Evolutionary conservation across 1,140 invertebrate genomes (phyloP), one percentile per base, ranked within the genome.

Genomic region (Metaphire vulgaris): DNA sequence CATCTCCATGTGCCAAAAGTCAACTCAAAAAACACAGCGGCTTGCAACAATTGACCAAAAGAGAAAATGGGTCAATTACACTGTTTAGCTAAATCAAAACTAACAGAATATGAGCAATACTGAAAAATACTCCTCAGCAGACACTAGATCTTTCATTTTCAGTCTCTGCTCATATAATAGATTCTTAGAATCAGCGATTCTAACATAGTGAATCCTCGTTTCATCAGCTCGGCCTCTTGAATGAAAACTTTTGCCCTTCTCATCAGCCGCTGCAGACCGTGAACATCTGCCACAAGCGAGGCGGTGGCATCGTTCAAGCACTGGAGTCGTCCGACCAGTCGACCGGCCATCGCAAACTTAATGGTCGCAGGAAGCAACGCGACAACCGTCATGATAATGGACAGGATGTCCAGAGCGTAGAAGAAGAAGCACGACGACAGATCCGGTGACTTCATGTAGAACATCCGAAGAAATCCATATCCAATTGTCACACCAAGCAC

Each of bases 151-250:
- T n/a, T n/a, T n/a, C n/a, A n/a, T n/a, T n/a, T n/a, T n/a, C n/a
- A n/a, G n/a, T n/a, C n/a, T n/a, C n/a, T n/a, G n/a, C n/a, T n/a
- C n/a, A n/a, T n/a, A n/a, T n/a, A n/a, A n/a, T n/a, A n/a, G n/a
- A n/a, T n/a, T n/a, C n/a, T n/a, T n/a, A n/a, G n/a, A n/a, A n/a
- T n/a, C n/a, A n/a, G n/a, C n/a, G n/a, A 14, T 2, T 34, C 72
- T 26, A 26, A 73, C 72, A 73, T 28, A 1, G 72, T 73, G 41
- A 34, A 73, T n/a, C 72, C 72, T 28, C 72, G 32, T 34, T 41
- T 73, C 26, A 73, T 73, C 32, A 73, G 26, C 72, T 73, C 72
- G 0, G 72, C 30, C 33, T 73, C 72, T 12, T 73, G 72, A 1
- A 73, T 34, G 28, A 64, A 73, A 2, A 73, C 26, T 15, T 34